Percentiles rank a stretch among this genome's conserved stretches.
Evolutionary conservation across 2,113 vertebrate genomes (phyloP).

Genomic region (Psittacula cyanocephala): DNA sequence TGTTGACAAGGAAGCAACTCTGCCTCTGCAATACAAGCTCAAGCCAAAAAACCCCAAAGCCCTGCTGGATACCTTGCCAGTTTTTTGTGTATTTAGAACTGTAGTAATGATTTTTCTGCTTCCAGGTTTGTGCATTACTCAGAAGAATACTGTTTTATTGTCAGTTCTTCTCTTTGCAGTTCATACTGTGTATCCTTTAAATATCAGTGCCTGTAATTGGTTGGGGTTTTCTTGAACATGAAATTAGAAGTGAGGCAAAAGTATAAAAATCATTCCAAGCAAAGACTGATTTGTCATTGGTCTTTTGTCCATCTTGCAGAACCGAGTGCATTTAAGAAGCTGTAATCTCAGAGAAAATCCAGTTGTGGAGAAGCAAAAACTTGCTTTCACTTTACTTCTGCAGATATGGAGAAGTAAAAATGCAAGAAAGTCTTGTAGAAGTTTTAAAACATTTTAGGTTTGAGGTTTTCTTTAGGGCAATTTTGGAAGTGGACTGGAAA

Average conservation of each 20-base stretch:
- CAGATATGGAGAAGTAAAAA: not conserved
- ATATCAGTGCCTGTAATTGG: not conserved
- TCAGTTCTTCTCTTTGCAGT: not conserved
- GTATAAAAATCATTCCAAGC: not conserved
- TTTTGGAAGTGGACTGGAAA: not conserved
- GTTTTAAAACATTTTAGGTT: not conserved
- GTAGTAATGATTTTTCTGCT: not conserved
- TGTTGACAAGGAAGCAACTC: not conserved
- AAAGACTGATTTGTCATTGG: not conserved
- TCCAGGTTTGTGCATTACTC: not conserved
- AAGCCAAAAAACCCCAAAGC: accelerated
- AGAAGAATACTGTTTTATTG: not conserved
- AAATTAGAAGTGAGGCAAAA: not conserved
- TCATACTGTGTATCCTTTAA: not conserved
- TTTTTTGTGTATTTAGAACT: not conserved
- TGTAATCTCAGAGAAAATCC: not conserved
- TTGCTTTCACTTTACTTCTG: not conserved
- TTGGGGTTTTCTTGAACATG: not conserved
- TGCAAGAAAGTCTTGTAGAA: not conserved
- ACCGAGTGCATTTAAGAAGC: not conserved
- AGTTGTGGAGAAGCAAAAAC: not conserved
- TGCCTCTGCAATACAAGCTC: not conserved
- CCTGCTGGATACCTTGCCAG: not conserved
- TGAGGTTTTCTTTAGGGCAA: not conserved
- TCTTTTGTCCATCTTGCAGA: not conserved